A percentile compares a stretch with the other conserved stretches of the same genome.
phyloP scores from a whole-genome alignment of 1,140 invertebrate species.

The Ips typographus region DNA sequence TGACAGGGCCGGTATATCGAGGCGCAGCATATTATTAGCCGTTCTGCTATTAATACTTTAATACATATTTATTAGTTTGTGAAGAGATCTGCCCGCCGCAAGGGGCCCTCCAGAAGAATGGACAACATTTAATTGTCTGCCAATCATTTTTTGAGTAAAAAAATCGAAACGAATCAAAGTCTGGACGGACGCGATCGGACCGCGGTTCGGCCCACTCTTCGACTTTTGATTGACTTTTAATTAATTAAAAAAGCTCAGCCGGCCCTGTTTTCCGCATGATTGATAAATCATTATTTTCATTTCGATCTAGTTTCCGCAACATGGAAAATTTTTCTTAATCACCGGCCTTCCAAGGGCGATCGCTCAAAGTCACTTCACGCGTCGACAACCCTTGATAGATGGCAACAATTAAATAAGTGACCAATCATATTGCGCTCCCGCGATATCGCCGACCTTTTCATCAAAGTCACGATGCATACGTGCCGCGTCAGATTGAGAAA shows the following conservation, averaged over 20 bases:
- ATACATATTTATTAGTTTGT: constrained; percentile 40
- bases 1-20: constrained; percentile 30
- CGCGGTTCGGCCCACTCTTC: constrained; percentile 9
- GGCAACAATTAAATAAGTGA: constrained; percentile 51
- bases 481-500: constrained; percentile 10
- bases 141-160: constrained; percentile 31
- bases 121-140: constrained; percentile 37
- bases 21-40: constrained; percentile 35
- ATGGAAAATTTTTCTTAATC: constrained; percentile 31
- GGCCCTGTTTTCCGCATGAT: constrained; percentile 1
- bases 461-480: constrained; percentile 41
- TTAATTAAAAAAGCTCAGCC: constrained; percentile 9
- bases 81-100: constrained; percentile 27
- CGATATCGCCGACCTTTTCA: constrained; percentile 44
- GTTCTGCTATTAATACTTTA: constrained; percentile 38
- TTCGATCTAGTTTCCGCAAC: constrained; percentile 20
- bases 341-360: constrained; percentile 32
- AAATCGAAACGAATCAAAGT: constrained; percentile 30
- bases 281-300: constrained; percentile 25
- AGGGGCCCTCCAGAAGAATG: constrained; percentile 30
- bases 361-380: constrained; percentile 48
- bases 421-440: constrained; percentile 47
- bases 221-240: constrained; percentile 28
- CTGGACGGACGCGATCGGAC: not conserved
- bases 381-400: constrained; percentile 50